A percentile compares a stretch with the other conserved stretches of the same genome.
Evolutionary conservation across 1,140 invertebrate species (phyloP).

Genomic region (Scaptodrosophila lebanonensis): DNA sequence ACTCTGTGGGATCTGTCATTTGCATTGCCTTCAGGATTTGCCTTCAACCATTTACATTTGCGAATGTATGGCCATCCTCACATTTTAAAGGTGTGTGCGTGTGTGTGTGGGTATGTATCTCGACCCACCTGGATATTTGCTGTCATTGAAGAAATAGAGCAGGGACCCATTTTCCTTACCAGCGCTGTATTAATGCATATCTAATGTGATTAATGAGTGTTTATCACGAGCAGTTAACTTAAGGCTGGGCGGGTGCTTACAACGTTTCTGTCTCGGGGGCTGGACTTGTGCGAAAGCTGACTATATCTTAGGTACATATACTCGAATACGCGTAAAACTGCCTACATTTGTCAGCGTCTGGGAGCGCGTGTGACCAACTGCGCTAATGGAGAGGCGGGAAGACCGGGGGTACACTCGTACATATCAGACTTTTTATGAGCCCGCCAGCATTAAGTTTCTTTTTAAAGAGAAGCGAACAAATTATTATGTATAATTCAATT

Average conservation of each 20-base stretch:
- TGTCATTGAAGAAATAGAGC: conserved; percentile 4
- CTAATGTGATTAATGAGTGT: conserved; percentile 71
- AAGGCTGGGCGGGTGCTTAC: too few species aligned
- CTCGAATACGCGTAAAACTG: too few species aligned
- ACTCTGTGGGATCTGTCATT: too few species aligned
- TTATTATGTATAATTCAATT: conserved; percentile 75
- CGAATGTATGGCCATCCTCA: too few species aligned
- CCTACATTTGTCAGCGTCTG: conserved; percentile 2
- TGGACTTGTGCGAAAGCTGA: conserved; percentile 7
- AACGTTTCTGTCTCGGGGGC: too few species aligned
- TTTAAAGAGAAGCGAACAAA: conserved; percentile 70
- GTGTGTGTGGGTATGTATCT: not conserved
- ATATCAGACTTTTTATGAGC: conserved; percentile 34
- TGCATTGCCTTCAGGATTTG: too few species aligned
- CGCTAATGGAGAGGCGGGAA: not conserved
- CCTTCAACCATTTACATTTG: too few species aligned
- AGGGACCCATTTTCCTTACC: conserved; percentile 5
- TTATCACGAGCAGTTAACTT: conserved; percentile 60
- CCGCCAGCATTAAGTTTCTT: conserved; percentile 64
- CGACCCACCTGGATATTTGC: not conserved
- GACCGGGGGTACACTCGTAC: conserved; percentile 12
- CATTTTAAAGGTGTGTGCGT: too few species aligned
- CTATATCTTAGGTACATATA: too few species aligned
- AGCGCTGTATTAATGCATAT: conserved; percentile 63
- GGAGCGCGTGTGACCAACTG: not conserved